Conservation (phyloP, 1,140 invertebrate species). For the Musca vetustissima region DNA sequence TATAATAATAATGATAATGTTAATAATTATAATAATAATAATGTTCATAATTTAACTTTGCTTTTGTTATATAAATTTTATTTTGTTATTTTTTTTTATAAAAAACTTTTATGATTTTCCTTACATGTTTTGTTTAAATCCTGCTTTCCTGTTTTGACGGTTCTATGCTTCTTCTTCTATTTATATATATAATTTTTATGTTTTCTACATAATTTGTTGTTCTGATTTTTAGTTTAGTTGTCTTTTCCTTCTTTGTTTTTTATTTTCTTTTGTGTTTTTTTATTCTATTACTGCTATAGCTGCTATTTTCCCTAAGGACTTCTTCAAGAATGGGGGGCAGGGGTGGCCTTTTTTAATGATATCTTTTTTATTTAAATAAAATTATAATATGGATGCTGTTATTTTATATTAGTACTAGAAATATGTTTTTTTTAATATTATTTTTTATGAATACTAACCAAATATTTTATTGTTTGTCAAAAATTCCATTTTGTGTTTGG, state of each 20-base stretch:
- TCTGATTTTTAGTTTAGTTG: too few species aligned
- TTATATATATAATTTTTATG: background rate
- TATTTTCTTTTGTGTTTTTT: slow-evolving; percentile 5
- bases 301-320: slow-evolving; percentile 21
- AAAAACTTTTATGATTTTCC: slow-evolving; percentile 13
- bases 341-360: background rate
- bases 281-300: background rate
- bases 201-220: too few species aligned
- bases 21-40: slow-evolving; percentile 22
- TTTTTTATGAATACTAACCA: too few species aligned
- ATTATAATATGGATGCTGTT: background rate
- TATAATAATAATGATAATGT: slow-evolving; percentile 30
- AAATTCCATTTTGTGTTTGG: background rate
- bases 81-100: background rate
- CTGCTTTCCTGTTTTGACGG: too few species aligned
- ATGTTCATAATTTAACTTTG: slow-evolving; percentile 13
- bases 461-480: background rate
- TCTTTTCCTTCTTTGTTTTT: too few species aligned
- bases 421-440: too few species aligned
- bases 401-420: too few species aligned
- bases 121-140: background rate
- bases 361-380: background rate
- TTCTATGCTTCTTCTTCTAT: too few species aligned
- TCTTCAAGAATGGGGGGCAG: background rate
- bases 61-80: slow-evolving; percentile 10